A percentile compares a stretch with the other conserved stretches of the same genome.
These are phyloP conservation scores for Conistra vaccinii DNA, from an alignment of 2,888 invertebrate species.

Conservation along the genomic window DNA sequence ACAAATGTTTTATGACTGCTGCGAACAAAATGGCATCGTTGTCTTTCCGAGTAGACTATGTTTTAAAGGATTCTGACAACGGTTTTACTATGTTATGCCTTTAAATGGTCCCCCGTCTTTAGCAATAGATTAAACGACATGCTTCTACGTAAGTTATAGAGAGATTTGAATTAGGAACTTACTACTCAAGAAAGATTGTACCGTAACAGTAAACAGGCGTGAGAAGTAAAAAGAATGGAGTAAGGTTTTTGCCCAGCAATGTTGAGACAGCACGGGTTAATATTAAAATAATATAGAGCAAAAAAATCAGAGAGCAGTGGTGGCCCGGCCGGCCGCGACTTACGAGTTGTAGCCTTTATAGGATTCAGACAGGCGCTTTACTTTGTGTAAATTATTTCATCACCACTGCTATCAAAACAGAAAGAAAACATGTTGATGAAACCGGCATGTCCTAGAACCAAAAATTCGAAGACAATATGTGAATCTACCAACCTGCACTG, in stretches of 20 bases:
- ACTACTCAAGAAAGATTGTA: not conserved
- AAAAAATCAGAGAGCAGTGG: not conserved
- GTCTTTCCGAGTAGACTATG: not conserved
- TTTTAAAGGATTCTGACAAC: not conserved
- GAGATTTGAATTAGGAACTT: not conserved
- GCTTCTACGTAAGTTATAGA: not conserved
- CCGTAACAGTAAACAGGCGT: too few relatives aligned
- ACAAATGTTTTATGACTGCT: not conserved
- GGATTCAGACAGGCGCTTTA: too few relatives aligned
- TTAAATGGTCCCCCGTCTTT: not conserved
- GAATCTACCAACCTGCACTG: too few relatives aligned
- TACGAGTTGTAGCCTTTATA: too few relatives aligned
- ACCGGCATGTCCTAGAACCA: too few relatives aligned
- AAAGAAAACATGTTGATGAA: not conserved
- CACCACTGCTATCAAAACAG: too few relatives aligned
- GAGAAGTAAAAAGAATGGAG: too few relatives aligned
- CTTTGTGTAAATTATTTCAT: too few relatives aligned
- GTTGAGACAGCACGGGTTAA: not conserved
- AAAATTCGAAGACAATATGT: too few relatives aligned
- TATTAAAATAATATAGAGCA: not conserved
- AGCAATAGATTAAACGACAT: too few relatives aligned
- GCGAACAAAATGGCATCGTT: slow-evolving; percentile 1
- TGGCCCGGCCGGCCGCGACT: too few relatives aligned
- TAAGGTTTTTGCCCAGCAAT: not conserved
- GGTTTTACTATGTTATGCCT: not conserved